Evolutionary conservation across 2,888 invertebrate species (phyloP).

Genomic region (Ectemnius lituratus): DNA sequence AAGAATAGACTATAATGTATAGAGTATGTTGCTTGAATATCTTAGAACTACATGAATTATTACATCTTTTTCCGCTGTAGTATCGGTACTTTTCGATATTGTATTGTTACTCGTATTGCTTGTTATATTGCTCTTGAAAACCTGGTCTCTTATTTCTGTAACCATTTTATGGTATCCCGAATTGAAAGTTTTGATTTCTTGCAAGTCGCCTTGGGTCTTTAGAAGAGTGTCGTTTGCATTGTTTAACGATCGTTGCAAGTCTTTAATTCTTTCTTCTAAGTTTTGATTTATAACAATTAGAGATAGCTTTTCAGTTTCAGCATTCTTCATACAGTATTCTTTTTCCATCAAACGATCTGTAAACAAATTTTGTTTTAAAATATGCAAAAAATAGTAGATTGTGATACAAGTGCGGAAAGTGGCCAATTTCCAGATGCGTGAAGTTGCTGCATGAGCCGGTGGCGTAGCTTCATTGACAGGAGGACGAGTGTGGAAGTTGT

Average conservation of each 20-base stretch:
- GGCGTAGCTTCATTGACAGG: too few relatives aligned
- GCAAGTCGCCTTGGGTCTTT: conserved; percentile 48
- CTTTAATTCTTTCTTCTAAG: conserved; percentile 53
- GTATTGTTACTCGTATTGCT: conserved; percentile 10
- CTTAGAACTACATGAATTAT: conserved; percentile 5
- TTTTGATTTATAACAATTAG: conserved; percentile 51
- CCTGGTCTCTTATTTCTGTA: conserved; percentile 47
- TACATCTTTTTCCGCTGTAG: conserved; percentile 34
- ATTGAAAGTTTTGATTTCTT: conserved; percentile 41
- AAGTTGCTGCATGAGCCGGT: too few relatives aligned
- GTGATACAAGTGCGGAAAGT: too few relatives aligned
- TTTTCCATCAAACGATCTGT: conserved; percentile 40
- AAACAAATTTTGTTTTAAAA: conserved; percentile 15
- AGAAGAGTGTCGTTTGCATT: conserved; percentile 46
- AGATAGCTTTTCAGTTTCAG: conserved; percentile 52
- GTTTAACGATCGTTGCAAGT: conserved; percentile 51
- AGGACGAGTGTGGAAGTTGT: too few relatives aligned
- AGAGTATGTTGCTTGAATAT: background rate
- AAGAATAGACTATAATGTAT: conserved; percentile 8
- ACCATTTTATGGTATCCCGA: conserved; percentile 55
- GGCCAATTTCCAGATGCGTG: too few relatives aligned
- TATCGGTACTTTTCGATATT: conserved; percentile 1
- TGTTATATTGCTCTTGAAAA: conserved; percentile 34
- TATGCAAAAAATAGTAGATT: conserved; percentile 2
- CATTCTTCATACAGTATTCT: conserved; percentile 26